Conservation (phyloP, 2,797 vertebrate genomes). For the Micromesistius poutassou region DNA sequence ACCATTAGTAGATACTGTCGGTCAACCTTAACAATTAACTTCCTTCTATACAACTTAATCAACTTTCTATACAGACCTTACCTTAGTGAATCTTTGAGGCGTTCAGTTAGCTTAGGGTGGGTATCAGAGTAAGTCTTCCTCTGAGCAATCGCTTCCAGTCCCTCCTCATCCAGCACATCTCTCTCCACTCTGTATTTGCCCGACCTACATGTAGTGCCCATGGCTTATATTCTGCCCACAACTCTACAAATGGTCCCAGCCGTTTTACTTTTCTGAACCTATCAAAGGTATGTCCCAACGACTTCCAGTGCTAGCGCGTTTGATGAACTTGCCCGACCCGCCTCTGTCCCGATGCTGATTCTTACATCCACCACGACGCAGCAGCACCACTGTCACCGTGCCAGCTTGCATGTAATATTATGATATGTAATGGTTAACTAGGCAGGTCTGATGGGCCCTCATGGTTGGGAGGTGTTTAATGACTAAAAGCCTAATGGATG, state of each 20-base stretch:
- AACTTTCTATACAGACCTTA: conserved; percentile 43
- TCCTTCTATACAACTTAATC: neutral
- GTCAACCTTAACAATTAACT: neutral
- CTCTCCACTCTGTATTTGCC: conserved; percentile 70
- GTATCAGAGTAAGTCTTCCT: conserved; percentile 57
- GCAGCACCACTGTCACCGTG: neutral
- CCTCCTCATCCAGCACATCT: conserved; percentile 78
- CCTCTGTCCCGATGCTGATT: neutral
- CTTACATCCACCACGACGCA: neutral
- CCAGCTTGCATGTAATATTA: conserved; percentile 12
- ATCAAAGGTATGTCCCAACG: neutral
- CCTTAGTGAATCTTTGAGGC: conserved; percentile 70
- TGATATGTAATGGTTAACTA: conserved; percentile 57
- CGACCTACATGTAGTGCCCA: conserved; percentile 48
- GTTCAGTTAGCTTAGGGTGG: conserved; percentile 43
- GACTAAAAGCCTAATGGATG: neutral
- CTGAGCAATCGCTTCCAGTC: conserved; percentile 77
- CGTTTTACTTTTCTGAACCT: neutral
- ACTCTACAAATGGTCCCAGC: neutral
- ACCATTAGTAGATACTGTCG: neutral
- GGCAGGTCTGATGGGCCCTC: conserved; percentile 40
- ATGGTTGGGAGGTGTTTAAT: neutral
- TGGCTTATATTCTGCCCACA: conserved; percentile 20
- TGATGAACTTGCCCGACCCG: too few species aligned
- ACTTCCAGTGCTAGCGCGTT: neutral